Evolutionary conservation across 2,888 invertebrate species (phyloP).

Genomic region (Clanis bilineata): DNA sequence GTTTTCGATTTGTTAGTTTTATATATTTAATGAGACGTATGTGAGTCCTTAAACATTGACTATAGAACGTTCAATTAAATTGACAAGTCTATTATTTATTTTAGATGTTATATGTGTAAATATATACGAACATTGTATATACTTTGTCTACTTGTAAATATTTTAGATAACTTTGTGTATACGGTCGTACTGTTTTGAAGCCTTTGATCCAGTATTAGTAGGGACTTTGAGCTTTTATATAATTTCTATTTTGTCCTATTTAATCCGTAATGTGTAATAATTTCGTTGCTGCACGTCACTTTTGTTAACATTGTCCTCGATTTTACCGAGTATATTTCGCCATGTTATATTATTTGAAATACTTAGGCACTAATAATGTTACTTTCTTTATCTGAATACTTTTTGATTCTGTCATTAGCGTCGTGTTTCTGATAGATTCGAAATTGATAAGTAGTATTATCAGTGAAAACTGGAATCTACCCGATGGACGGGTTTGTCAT

Average conservation of each 20-base stretch:
- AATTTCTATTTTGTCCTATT: slow-evolving; percentile 31
- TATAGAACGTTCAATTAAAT: slow-evolving; percentile 74
- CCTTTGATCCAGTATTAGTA: slow-evolving; percentile 74
- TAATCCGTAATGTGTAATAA: slow-evolving; percentile 21
- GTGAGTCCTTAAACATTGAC: slow-evolving; percentile 61
- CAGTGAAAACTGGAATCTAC: slow-evolving; percentile 41
- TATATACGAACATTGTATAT: slow-evolving; percentile 73
- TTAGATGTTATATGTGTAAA: slow-evolving; percentile 65
- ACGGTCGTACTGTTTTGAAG: slow-evolving; percentile 33
- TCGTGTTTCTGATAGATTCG: slow-evolving; percentile 76
- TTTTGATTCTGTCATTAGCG: slow-evolving; percentile 23
- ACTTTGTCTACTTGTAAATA: slow-evolving; percentile 69
- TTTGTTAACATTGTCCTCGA: neutral
- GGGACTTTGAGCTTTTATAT: slow-evolving; percentile 55
- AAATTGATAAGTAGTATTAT: slow-evolving; percentile 74
- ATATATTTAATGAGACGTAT: slow-evolving; percentile 51
- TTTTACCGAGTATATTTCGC: neutral
- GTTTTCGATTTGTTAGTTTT: slow-evolving; percentile 40
- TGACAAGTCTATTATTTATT: slow-evolving; percentile 78
- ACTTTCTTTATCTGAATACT: neutral
- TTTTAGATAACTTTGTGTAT: slow-evolving; percentile 40
- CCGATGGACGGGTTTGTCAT: slow-evolving; percentile 50
- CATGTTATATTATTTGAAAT: neutral
- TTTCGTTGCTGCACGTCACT: neutral
- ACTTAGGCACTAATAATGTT: neutral